These are phyloP conservation scores for Hydrolagus affinis DNA, from an alignment of 2,113 vertebrate species.

Conservation along the genomic window DNA sequence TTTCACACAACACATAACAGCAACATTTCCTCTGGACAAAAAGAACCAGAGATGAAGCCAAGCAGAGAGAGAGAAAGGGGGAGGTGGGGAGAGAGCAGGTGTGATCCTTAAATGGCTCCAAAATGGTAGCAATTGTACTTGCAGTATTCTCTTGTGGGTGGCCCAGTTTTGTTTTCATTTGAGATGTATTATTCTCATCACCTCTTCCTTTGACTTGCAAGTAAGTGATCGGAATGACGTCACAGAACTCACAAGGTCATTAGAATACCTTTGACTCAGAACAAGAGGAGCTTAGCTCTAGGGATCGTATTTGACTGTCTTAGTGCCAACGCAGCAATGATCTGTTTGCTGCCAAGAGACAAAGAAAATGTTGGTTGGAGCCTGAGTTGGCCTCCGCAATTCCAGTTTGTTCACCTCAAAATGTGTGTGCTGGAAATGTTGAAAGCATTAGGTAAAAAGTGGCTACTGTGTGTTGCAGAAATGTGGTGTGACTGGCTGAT, in stretches of 20 bases:
- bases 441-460: neutral
- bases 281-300: conserved; percentile 21
- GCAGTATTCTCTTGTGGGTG: neutral
- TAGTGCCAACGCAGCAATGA: conserved; percentile 1
- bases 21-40: neutral
- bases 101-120: neutral
- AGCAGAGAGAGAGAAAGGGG: no score
- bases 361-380: neutral
- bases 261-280: neutral
- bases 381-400: neutral
- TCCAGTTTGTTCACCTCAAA: conserved; percentile 16
- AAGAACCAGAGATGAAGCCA: no score
- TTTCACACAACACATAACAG: neutral
- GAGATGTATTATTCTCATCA: neutral
- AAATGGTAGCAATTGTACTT: no score
- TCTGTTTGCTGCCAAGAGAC: neutral
- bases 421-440: neutral
- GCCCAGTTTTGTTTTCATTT: neutral
- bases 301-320: neutral
- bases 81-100: no score
- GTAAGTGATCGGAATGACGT: conserved; percentile 13
- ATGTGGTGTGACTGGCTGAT: neutral
- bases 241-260: neutral
- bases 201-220: neutral
- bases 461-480: neutral